A percentile compares a stretch with the other conserved stretches of the same genome.
Evolutionary conservation across 2,888 invertebrate species (phyloP).

Genomic region (Busseola fusca): DNA sequence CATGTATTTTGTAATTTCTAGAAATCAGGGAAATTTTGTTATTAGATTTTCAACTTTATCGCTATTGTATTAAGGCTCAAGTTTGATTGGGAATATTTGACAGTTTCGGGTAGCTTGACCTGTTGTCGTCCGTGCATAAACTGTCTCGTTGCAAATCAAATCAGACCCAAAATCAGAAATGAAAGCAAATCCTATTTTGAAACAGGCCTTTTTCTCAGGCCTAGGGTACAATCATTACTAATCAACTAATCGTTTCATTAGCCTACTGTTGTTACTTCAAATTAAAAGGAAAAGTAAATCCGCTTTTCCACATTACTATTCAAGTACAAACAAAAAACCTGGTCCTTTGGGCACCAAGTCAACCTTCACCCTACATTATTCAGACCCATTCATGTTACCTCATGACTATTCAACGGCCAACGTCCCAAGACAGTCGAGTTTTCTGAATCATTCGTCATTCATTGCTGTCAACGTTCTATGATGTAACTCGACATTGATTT

Average conservation of each 20-base stretch:
- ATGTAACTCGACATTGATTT: constrained; percentile 61
- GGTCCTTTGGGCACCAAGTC: constrained; percentile 45
- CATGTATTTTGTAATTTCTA: background rate
- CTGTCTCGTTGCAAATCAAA: constrained; percentile 7
- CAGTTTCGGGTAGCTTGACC: no score
- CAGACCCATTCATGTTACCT: constrained; percentile 65
- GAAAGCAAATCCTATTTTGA: background rate
- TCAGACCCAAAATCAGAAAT: constrained; percentile 1
- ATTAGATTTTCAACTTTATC: no score
- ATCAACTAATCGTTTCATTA: constrained; percentile 26
- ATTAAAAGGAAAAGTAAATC: constrained; percentile 50
- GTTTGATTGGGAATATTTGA: no score
- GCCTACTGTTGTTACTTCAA: constrained; percentile 23
- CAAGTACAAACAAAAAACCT: constrained; percentile 51
- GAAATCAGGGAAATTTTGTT: no score
- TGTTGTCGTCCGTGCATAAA: no score
- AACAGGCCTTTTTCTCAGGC: constrained; percentile 4
- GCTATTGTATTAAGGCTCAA: no score
- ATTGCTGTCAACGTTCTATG: constrained; percentile 59
- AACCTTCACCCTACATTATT: constrained; percentile 63
- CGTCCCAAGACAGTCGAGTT: constrained; percentile 61
- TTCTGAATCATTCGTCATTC: constrained; percentile 60
- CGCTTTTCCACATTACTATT: constrained; percentile 44
- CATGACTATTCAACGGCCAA: constrained; percentile 69
- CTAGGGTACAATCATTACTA: constrained; percentile 10